These are phyloP conservation scores for Sesia apiformis DNA, from an alignment of 2,888 invertebrate species.

Conservation along the genomic window DNA sequence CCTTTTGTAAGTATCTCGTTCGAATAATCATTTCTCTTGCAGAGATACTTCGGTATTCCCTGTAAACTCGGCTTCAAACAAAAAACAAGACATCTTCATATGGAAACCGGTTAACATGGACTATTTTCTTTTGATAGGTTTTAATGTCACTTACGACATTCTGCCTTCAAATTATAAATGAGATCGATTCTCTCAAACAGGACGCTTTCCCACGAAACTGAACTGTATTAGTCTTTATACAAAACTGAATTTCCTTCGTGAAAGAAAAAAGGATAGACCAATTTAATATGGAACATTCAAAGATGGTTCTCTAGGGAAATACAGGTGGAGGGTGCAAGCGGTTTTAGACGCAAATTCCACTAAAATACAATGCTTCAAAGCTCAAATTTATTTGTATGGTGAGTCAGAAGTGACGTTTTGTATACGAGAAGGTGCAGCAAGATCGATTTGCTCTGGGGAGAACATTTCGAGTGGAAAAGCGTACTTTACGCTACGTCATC, in stretches of 20 bases:
- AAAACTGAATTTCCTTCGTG: slow-evolving; percentile 21
- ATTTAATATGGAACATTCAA: slow-evolving; percentile 64
- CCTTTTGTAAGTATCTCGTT: background rate
- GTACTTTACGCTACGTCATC: background rate
- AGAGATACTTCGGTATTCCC: slow-evolving; percentile 53
- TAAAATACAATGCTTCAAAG: slow-evolving; percentile 8
- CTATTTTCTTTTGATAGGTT: slow-evolving; percentile 13
- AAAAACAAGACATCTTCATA: slow-evolving; percentile 11
- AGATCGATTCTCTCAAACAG: slow-evolving; percentile 70
- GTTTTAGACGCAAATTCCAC: slow-evolving; percentile 19
- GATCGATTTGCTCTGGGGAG: slow-evolving; percentile 64
- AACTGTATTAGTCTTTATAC: rapidly evolving
- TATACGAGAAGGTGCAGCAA: slow-evolving; percentile 19
- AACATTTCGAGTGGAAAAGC: background rate
- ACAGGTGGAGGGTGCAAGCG: slow-evolving; percentile 25
- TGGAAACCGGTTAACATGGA: background rate
- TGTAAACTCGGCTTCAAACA: slow-evolving; percentile 20
- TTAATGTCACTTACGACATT: slow-evolving; percentile 27
- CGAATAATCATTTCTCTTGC: slow-evolving; percentile 41
- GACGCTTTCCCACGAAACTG: slow-evolving; percentile 12
- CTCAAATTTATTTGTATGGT: slow-evolving; percentile 20
- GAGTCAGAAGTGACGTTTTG: slow-evolving; percentile 28
- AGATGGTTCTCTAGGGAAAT: slow-evolving; percentile 74
- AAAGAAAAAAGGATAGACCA: slow-evolving; percentile 44
- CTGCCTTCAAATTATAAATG: slow-evolving; percentile 21